Evolutionary conservation across 1,140 invertebrate genomes (phyloP), one percentile per base, ranked within the genome.

Genomic region (Listronotus oregonensis): DNA sequence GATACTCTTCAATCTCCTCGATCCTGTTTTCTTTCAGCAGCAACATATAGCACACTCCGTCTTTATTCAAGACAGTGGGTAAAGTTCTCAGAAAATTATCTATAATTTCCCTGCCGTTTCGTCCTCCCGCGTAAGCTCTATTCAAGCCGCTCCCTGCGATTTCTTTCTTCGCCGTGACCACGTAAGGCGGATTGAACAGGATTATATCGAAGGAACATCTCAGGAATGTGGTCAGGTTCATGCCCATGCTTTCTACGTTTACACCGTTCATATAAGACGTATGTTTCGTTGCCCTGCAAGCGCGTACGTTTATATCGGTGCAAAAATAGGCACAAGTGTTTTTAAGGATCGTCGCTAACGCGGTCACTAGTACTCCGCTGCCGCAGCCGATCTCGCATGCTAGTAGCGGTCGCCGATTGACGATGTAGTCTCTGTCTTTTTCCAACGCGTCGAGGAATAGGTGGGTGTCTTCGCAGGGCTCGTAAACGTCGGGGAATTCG

Each of bases 141-240:
- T 82, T 83, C 37, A 92, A 83, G 49, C 85, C 82, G 37, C 63
- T 72, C 1, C 75, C 76, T n/a, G 68, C 67, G 69, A 92, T 85
- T 82, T 96, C 92, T 34, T 84, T 75, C 44, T 85, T 80, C 12
- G 87, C 85, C 9, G 96, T 98, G 0, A 93, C 90, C 44, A 99
- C 96, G 83, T 99, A 99, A 0, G 97, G 97, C 21, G 21, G 97
- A 86, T 99, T 99, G 73, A 98, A 99, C 51, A 99, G 72, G 52
- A 99, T 80, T 17, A 99, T 60, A 85, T 99, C 97, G 73, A 92
- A 86, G 1, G 79, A 72, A 49, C 81, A 75, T 42, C 72, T 70
- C 34, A 75, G 73, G 79, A 80, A 71, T 80, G 74, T 76, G 39
- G 81, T 73, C 47, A 96, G 82, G 82, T 94, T 86, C 81, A 89